These are phyloP conservation scores for Hypsibius dujardini DNA, from an alignment of 1,140 invertebrate genomes.

Conservation along the genomic window DNA sequence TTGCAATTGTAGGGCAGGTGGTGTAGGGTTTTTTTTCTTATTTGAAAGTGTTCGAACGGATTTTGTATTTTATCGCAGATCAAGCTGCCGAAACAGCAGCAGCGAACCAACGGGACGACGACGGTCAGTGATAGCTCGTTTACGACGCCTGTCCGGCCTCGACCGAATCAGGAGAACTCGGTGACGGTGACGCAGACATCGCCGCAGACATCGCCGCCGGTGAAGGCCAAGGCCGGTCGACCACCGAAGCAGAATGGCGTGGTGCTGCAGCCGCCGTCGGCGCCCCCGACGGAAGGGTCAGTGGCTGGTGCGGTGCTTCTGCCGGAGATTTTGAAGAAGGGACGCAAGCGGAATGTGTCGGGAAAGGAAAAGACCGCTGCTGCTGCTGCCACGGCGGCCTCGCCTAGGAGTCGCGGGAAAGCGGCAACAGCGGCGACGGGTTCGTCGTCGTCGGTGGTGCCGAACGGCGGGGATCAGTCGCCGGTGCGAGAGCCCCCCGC, in stretches of 20 bases:
- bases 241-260: background rate
- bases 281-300: background rate
- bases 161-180: too few relatives aligned
- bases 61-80: too few relatives aligned
- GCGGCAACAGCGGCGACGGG: background rate
- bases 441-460: too few relatives aligned
- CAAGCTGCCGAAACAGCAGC: too few relatives aligned
- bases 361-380: background rate
- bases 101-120: too few relatives aligned
- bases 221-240: background rate
- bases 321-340: constrained; percentile 4
- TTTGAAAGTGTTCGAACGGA: too few relatives aligned
- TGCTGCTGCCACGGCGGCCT: too few relatives aligned
- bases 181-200: background rate
- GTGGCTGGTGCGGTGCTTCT: background rate
- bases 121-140: too few relatives aligned
- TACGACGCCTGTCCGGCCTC: too few relatives aligned
- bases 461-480: background rate
- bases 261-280: background rate
- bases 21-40: background rate
- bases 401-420: background rate
- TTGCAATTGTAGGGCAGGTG: background rate
- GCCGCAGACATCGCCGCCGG: background rate
- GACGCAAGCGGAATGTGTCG: background rate
- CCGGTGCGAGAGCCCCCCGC: background rate